Evolutionary conservation across 2,113 vertebrate genomes (phyloP).

Genomic region (Girardinichthys multiradiatus): DNA sequence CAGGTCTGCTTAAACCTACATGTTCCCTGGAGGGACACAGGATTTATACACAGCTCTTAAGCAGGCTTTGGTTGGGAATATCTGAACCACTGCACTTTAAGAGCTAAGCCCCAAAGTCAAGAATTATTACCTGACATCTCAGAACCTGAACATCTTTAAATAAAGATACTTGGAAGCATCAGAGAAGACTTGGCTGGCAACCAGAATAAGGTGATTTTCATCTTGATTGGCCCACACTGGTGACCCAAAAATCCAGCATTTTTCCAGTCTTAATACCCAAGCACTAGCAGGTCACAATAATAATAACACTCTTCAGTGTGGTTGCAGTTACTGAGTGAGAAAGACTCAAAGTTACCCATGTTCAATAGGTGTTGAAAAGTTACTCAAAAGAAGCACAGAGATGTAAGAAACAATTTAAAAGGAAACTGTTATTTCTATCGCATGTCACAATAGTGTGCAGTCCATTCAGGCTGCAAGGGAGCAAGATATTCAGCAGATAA

Average conservation of each 20-base stretch:
- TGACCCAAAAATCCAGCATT: not conserved
- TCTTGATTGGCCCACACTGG: not conserved
- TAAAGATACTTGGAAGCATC: not conserved
- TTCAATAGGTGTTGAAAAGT: not conserved
- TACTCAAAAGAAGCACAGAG: too few species aligned
- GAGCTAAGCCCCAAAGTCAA: slow-evolving; percentile 8
- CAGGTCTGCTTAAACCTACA: slow-evolving; percentile 48
- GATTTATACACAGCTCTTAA: slow-evolving; percentile 38
- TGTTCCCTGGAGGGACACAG: slow-evolving; percentile 16
- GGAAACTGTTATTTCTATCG: not conserved
- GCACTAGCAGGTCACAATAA: not conserved
- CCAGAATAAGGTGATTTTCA: not conserved
- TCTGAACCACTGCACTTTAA: not conserved
- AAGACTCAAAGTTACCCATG: not conserved
- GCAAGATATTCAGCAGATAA: not conserved
- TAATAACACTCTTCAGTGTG: not conserved
- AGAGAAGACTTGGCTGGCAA: not conserved
- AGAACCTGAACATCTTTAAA: slow-evolving; percentile 1
- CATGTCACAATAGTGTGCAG: too few species aligned
- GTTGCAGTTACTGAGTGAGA: not conserved
- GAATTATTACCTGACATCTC: slow-evolving; percentile 2
- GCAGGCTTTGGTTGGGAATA: slow-evolving; percentile 39
- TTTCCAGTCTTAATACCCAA: not conserved
- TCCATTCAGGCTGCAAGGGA: too few species aligned
- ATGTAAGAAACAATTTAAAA: not conserved